Conservation (phyloP, 1,140 invertebrate genomes). For the Rhopalosiphum padi region DNA sequence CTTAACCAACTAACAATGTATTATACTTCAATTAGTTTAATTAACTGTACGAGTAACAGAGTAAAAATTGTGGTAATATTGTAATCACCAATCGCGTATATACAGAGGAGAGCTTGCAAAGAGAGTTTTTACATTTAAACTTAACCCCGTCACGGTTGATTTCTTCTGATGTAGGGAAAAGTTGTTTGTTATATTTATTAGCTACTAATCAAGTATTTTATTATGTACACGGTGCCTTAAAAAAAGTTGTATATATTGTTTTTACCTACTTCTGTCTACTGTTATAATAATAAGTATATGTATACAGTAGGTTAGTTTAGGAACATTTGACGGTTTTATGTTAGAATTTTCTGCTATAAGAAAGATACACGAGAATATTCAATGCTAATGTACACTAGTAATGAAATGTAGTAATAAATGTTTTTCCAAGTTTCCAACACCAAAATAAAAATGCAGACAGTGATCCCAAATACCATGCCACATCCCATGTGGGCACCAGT, state of each 20-base stretch:
- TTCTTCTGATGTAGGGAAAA: too few species aligned
- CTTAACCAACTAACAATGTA: not conserved
- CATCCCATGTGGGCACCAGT: not conserved
- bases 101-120: too few species aligned
- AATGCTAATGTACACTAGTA: not conserved
- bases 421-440: not conserved
- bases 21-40: not conserved
- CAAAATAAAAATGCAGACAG: not conserved
- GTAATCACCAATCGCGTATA: too few species aligned
- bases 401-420: not conserved
- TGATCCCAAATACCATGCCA: not conserved
- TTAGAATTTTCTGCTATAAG: not conserved
- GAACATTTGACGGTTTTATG: not conserved
- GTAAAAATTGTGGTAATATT: not conserved
- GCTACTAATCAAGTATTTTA: too few species aligned
- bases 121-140: too few species aligned
- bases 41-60: not conserved
- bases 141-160: too few species aligned
- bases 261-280: not conserved
- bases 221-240: not conserved
- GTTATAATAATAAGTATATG: not conserved
- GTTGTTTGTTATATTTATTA: too few species aligned
- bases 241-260: not conserved
- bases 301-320: not conserved
- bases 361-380: not conserved